Evolutionary conservation across 2,113 vertebrate species (phyloP), one percentile per base, ranked within the genome.

Genomic region (Boulengeromyrus knoepffleri): DNA sequence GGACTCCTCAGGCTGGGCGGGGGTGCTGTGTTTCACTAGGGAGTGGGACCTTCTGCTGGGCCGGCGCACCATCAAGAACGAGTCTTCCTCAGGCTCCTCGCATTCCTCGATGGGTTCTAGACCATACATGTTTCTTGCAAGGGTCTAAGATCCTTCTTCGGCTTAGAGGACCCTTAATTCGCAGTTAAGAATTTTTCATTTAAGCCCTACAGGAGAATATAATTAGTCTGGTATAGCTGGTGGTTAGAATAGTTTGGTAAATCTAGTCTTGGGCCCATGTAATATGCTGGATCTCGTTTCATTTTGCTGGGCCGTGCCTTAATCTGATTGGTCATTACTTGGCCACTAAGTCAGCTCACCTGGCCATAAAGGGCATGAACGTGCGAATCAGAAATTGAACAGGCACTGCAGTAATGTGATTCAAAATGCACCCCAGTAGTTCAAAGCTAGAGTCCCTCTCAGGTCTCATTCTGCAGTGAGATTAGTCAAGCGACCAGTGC

Each of bases 1-100:
- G 24, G 90, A 62, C 24, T 88, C 87, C 19, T 88, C 87, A 2
- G 52, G 21, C 17, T 17, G 8, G 3, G 56, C 45, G 31, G 87
- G 77, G 2, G 80, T 90, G 74, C 91, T 91, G 49, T 89, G 87
- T 21, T 87, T 90, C 62, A 90, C 47, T n/a, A 58, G 47, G 3
- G 62, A 87, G 47, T 15, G 6, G 46, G 85, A 91, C 21, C 15
- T n/a, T 3, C 46, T 77, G 3, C 53, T 45, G 21, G 86, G 42
- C 31, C 89, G 56, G 9, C 19, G 10, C 86, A 88, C 89, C 36
- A 88, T n/a, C 39, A 85, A 42, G 21, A 66, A 84, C 1, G 39
- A 58, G 27, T 87, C 56, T 7, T 85, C 89, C 46, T 66, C 56
- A 5, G 10, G 36, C 87, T 90, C 89, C 70, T 92, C 88, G 3